Evolutionary conservation across 2,797 vertebrate genomes (phyloP), one percentile per base, ranked within the genome.

Genomic region (Sebastes aleutianus): DNA sequence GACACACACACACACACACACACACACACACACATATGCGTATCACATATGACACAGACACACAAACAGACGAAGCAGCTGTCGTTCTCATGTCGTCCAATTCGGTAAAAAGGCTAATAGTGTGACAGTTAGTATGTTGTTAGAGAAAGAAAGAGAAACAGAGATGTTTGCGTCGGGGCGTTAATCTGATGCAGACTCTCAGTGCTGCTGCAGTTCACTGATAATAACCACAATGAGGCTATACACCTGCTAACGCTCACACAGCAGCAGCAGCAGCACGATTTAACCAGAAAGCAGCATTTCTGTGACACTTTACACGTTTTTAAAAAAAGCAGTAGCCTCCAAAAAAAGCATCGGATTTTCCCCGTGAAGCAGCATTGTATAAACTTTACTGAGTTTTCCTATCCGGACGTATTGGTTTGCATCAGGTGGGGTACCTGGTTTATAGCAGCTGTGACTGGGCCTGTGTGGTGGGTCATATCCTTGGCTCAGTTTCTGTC

Each of bases 151-250:
- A 62, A 76, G 39, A 63, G 24, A 77, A 39, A 65, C 47, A 31
- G 18, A 76, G 31, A 59, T 50, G 39, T 86, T 76, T 75, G 74
- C 32, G 9, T 76, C 74, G 16, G 66, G 57, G 80, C 31, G 87
- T 87, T 94, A 93, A 95, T 95, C 92, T 94, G 93, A 95, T 94
- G 88, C 88, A 94, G 95, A 91, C 93, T 89, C 67, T 43, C 76
- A 59, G 83, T 83, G 89, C 90, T 93, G 85, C 89, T 95, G 90
- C 89, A 88, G 74, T 63, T 90, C 74, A 75, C 83, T 85, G 87
- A 92, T 93, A 93, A 93, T 82, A 93, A 94, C 95, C 92, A 93
- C 95, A 94, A 93, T 92, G 90, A 95, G 94, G 95, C 94, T 92
- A 24, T 53, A 94, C 94, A 96, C 94, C 94, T 96, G 95, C 86